These are phyloP conservation scores for Thryonomys swinderianus DNA, from an alignment of 2,113 vertebrate genomes.

Conservation along the genomic window DNA sequence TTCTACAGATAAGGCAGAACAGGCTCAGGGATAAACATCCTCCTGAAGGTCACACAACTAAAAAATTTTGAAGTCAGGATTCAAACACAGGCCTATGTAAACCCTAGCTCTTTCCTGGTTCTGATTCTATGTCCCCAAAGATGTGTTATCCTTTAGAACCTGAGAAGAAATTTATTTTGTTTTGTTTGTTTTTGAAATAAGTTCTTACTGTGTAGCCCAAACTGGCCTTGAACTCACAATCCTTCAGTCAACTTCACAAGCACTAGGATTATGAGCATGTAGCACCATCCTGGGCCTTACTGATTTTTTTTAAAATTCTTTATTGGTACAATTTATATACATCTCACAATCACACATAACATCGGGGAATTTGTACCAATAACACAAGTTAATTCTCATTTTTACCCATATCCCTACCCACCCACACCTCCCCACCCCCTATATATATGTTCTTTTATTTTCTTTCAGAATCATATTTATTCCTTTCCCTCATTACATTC, in stretches of 20 bases:
- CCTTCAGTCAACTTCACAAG: background rate
- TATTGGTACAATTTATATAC: too few relatives aligned
- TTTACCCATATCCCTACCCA: too few relatives aligned
- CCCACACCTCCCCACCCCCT: too few relatives aligned
- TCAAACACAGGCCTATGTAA: conserved; percentile 45
- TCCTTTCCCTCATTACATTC: too few relatives aligned
- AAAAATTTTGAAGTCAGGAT: conserved; percentile 51
- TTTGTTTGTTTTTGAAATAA: background rate
- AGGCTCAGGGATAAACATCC: conserved; percentile 26
- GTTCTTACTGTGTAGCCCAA: background rate
- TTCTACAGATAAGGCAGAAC: conserved; percentile 47
- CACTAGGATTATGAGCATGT: background rate
- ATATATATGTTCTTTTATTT: too few relatives aligned
- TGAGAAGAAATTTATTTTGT: background rate
- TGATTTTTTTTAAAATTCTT: too few relatives aligned
- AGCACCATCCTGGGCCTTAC: too few relatives aligned
- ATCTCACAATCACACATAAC: too few relatives aligned
- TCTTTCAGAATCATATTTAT: too few relatives aligned
- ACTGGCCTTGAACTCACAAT: background rate
- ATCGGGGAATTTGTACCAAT: too few relatives aligned
- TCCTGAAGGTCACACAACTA: conserved; percentile 34
- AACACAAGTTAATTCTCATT: too few relatives aligned
- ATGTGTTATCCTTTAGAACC: conserved; percentile 32
- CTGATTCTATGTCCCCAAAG: background rate
- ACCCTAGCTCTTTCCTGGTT: conserved; percentile 45